Percentiles rank a stretch among this genome's conserved stretches.
These are phyloP conservation scores for Pipistrellus nathusii DNA, from an alignment of 2,797 vertebrate species.

Conservation along the genomic window DNA sequence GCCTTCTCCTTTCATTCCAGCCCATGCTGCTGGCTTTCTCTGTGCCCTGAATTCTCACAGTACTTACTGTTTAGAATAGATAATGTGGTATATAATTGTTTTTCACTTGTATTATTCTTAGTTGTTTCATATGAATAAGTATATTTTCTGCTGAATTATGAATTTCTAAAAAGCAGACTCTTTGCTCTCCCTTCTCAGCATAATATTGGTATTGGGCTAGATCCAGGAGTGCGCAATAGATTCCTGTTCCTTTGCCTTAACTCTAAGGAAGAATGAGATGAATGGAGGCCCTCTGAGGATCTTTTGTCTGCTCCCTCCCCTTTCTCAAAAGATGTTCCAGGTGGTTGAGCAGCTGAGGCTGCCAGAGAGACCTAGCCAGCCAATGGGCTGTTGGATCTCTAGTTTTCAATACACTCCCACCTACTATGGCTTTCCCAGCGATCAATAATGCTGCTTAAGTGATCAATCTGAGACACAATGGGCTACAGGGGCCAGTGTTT, in stretches of 20 bases:
- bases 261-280: neutral
- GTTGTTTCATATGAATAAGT: conserved; percentile 37
- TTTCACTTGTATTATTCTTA: conserved; percentile 57
- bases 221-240: neutral
- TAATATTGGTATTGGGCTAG: neutral
- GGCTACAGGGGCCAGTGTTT: conserved; percentile 82
- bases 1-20: neutral
- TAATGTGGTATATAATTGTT: conserved; percentile 57
- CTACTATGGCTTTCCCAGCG: conserved; percentile 74
- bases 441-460: conserved; percentile 87
- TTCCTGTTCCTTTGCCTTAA: conserved; percentile 14
- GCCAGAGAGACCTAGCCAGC: conserved; percentile 46
- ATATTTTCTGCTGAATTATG: conserved; percentile 56
- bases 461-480: conserved; percentile 84
- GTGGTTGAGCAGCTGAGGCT: neutral
- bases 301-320: neutral
- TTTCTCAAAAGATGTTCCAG: conserved; percentile 39
- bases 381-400: conserved; percentile 17
- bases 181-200: conserved; percentile 43
- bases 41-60: neutral
- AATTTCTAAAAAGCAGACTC: conserved; percentile 53
- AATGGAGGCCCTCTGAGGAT: conserved; percentile 55
- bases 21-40: neutral
- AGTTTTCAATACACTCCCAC: conserved; percentile 60
- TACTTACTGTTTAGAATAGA: conserved; percentile 50